A percentile compares a stretch with the other conserved stretches of the same genome.
Evolutionary conservation across 35 echinoderm and acorn worm species (phyloP).

Genomic region (Lytechinus variegatus): DNA sequence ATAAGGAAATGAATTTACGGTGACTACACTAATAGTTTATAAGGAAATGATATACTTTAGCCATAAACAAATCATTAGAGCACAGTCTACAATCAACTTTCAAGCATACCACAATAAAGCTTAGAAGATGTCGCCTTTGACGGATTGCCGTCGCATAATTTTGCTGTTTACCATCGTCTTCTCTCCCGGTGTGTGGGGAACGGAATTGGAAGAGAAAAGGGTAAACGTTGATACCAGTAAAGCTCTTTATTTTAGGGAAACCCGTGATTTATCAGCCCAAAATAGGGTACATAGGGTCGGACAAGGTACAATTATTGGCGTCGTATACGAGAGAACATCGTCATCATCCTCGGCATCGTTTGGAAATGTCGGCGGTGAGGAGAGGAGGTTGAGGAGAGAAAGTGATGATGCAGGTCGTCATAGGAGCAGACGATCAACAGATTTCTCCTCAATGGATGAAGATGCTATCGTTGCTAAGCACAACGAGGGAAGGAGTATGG

Average conservation of each 20-base stretch:
- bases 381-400: not conserved
- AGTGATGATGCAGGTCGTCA: not conserved
- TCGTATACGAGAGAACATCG: not conserved
- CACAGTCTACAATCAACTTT: not conserved
- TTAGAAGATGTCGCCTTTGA: not conserved
- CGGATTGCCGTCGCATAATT: not conserved
- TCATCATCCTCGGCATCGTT: not conserved
- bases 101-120: not conserved
- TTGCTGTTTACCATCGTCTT: not conserved
- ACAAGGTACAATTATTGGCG: not conserved
- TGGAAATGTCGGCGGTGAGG: not conserved
- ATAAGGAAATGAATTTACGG: not conserved
- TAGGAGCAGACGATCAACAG: not conserved
- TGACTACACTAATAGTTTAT: not conserved
- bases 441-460: not conserved
- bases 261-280: not conserved
- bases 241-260: not conserved
- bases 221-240: not conserved
- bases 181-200: not conserved
- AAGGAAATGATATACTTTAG: not conserved
- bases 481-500: conserved; percentile 25
- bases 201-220: not conserved
- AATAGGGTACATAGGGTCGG: not conserved
- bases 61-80: not conserved
- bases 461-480: conserved; percentile 39